These are phyloP conservation scores for Botia kubotai DNA, from an alignment of 2,797 vertebrate species.

Conservation along the genomic window DNA sequence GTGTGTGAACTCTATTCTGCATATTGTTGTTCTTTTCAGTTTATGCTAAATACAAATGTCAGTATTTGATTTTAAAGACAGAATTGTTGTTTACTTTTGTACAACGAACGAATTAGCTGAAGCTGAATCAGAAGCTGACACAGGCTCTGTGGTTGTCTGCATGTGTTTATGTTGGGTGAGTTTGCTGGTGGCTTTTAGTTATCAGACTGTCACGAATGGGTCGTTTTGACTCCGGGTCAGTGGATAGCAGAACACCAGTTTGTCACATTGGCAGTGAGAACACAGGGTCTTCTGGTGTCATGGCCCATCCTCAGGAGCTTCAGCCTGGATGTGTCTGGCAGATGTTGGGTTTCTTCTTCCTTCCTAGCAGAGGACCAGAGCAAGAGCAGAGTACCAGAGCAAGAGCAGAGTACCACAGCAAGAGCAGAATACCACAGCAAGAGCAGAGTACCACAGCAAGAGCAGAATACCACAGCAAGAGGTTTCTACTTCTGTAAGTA, in stretches of 20 bases:
- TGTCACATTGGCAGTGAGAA: background rate
- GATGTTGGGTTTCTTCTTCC: conserved; percentile 25
- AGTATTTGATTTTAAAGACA: no score
- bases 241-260: conserved; percentile 19
- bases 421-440: no score
- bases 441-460: no score
- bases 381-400: no score
- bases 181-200: conserved; percentile 29
- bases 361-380: conserved; percentile 23
- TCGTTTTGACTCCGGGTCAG: conserved; percentile 31
- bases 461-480: no score
- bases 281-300: no score
- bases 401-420: no score
- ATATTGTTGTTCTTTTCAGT: no score
- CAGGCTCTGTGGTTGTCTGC: background rate
- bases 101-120: no score
- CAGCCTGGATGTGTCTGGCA: conserved; percentile 45
- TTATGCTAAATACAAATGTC: no score
- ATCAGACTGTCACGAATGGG: conserved; percentile 16
- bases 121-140: background rate
- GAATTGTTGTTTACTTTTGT: no score
- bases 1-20: background rate
- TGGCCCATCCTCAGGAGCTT: background rate
- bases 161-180: conserved; percentile 29
- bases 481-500: no score